Evolutionary conservation across 37 sponge, comb jelly and placozoan genomes (phyloP).

Genomic region (Chondrilla cf. caribensis): DNA sequence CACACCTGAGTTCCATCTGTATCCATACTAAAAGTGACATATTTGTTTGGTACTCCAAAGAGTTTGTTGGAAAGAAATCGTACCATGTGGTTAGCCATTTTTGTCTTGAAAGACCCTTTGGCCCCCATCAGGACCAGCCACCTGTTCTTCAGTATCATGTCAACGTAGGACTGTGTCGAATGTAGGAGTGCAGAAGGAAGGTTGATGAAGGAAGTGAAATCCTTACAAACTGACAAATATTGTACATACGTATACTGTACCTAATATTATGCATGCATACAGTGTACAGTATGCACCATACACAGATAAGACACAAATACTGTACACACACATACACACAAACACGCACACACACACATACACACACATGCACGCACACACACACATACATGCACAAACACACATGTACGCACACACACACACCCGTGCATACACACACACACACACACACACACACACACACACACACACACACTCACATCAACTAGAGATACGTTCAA

Average conservation of each 20-base stretch:
- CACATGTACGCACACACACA: too few species aligned
- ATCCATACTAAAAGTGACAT: slow-evolving; percentile 12
- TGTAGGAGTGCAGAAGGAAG: background rate
- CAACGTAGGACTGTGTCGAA: background rate
- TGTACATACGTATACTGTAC: too few species aligned
- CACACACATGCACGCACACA: too few species aligned
- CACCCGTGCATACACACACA: too few species aligned
- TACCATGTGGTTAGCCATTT: slow-evolving; percentile 35
- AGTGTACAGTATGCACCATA: too few species aligned
- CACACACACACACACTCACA: background rate
- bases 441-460: background rate
- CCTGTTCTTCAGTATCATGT: slow-evolving; percentile 32
- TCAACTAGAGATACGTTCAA: background rate
- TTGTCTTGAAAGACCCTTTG: slow-evolving; percentile 78
- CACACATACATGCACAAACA: too few species aligned
- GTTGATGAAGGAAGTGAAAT: background rate
- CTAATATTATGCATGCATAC: too few species aligned
- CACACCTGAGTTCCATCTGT: slow-evolving; percentile 10
- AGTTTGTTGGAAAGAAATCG: slow-evolving; percentile 19
- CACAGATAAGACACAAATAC: too few species aligned
- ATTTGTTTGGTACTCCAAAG: background rate
- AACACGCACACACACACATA: too few species aligned
- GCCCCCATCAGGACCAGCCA: slow-evolving; percentile 88
- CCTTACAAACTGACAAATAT: background rate
- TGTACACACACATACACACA: too few species aligned